These are phyloP conservation scores for Cassiopea xamachana DNA, from an alignment of 30 jellyfish, hydroid and myxozoan genomes.

Conservation along the genomic window DNA sequence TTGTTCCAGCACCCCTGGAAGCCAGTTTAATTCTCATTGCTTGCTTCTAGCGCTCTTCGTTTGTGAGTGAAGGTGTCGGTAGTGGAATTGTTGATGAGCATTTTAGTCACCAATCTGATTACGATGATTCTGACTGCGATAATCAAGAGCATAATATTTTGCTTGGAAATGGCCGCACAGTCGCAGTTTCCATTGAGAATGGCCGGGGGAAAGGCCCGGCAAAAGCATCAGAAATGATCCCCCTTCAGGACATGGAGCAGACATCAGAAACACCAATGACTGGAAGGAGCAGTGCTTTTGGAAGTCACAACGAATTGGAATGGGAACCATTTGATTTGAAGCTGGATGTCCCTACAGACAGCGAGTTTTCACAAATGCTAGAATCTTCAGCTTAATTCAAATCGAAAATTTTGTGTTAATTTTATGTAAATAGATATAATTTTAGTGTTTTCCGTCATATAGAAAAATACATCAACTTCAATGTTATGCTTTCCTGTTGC, in stretches of 20 bases:
- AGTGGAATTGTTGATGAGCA: not conserved
- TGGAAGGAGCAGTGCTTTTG: conserved; percentile 52
- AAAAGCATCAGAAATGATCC: conserved; percentile 44
- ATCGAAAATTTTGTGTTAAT: not conserved
- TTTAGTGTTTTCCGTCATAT: not conserved
- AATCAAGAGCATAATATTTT: conserved; percentile 30
- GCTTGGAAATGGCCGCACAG: conserved; percentile 59
- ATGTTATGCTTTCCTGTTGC: not conserved
- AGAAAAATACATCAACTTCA: not conserved
- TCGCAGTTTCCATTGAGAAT: not conserved
- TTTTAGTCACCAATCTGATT: not conserved
- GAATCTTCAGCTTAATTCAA: conserved; percentile 9
- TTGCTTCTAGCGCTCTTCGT: conserved; percentile 19
- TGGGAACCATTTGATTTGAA: conserved; percentile 80
- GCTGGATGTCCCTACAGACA: conserved; percentile 31
- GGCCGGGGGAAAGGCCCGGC: conserved; percentile 10
- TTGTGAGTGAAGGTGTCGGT: conserved; percentile 11
- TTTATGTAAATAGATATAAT: not conserved
- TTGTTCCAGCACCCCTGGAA: not conserved
- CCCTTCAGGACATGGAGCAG: conserved; percentile 42
- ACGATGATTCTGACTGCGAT: conserved; percentile 4
- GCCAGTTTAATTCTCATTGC: not conserved
- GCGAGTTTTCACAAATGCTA: conserved; percentile 23
- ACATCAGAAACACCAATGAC: conserved; percentile 60
- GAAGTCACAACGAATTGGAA: conserved; percentile 67